Conservation (phyloP, 2,888 invertebrate genomes). For the Phlogophora meticulosa region DNA sequence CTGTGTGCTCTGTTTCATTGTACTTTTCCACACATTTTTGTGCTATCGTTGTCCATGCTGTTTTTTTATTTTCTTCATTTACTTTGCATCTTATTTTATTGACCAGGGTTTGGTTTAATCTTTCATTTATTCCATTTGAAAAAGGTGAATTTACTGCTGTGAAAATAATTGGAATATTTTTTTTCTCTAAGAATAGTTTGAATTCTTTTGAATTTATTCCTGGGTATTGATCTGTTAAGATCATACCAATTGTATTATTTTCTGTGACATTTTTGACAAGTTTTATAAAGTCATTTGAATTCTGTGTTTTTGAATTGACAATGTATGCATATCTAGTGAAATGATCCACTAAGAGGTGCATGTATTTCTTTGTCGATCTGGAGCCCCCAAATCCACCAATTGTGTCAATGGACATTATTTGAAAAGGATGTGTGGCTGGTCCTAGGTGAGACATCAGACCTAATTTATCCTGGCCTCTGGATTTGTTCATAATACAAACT, state of each 20-base stretch:
- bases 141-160: constrained; percentile 51
- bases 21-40: constrained; percentile 66
- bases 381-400: constrained; percentile 63
- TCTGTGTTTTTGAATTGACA: constrained; percentile 61
- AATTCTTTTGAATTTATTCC: constrained; percentile 34
- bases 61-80: constrained; percentile 62
- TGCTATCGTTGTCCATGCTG: constrained; percentile 69
- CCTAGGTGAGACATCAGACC: constrained; percentile 63
- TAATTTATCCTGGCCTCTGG: too few relatives aligned
- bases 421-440: constrained; percentile 58
- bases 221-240: constrained; percentile 64
- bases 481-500: constrained; percentile 35
- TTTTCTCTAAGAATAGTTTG: constrained; percentile 7
- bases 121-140: constrained; percentile 63
- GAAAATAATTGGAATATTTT: constrained; percentile 39
- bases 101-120: constrained; percentile 65
- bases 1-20: constrained; percentile 68
- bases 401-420: constrained; percentile 60
- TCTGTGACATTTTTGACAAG: constrained; percentile 49
- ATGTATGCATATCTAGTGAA: constrained; percentile 62
- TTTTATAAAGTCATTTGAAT: constrained; percentile 59
- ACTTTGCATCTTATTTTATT: constrained; percentile 69
- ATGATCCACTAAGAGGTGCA: constrained; percentile 62
- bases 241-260: constrained; percentile 51
- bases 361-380: constrained; percentile 63